These are phyloP conservation scores for Podabrus alpinus DNA, from an alignment of 2,888 invertebrate genomes.

Conservation along the genomic window DNA sequence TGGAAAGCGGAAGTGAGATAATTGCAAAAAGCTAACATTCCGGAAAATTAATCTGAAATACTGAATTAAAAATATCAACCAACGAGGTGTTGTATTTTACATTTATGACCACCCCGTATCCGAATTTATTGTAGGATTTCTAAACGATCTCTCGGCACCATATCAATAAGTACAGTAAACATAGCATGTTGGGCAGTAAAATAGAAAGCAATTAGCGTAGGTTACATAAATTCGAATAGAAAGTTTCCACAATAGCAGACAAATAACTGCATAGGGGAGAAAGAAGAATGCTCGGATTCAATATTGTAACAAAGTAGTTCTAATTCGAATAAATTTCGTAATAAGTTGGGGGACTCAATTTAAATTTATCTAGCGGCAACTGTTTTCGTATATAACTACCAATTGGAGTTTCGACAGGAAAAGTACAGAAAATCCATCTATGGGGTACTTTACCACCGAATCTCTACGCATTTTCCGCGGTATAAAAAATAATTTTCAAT, in stretches of 20 bases:
- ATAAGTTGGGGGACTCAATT: background rate
- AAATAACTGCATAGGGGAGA: background rate
- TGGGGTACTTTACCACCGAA: background rate
- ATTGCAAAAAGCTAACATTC: background rate
- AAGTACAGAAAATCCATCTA: background rate
- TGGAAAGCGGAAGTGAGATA: background rate
- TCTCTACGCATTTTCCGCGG: background rate
- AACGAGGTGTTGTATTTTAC: background rate
- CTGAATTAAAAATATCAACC: background rate
- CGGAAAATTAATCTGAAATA: background rate
- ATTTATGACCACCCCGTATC: background rate
- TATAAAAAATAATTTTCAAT: background rate
- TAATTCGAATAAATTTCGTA: background rate
- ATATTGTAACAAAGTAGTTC: background rate
- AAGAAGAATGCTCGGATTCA: background rate
- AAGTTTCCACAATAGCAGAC: background rate
- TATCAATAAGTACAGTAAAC: background rate
- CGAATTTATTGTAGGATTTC: background rate
- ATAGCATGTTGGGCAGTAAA: background rate
- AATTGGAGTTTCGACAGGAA: background rate
- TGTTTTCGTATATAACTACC: background rate
- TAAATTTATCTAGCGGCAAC: background rate
- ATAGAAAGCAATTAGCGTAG: background rate
- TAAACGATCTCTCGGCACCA: background rate
- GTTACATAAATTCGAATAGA: background rate